Percentiles rank a stretch among this genome's conserved stretches.
Evolutionary conservation across 2,888 invertebrate species (phyloP).

Genomic region (Corythucha ciliata): DNA sequence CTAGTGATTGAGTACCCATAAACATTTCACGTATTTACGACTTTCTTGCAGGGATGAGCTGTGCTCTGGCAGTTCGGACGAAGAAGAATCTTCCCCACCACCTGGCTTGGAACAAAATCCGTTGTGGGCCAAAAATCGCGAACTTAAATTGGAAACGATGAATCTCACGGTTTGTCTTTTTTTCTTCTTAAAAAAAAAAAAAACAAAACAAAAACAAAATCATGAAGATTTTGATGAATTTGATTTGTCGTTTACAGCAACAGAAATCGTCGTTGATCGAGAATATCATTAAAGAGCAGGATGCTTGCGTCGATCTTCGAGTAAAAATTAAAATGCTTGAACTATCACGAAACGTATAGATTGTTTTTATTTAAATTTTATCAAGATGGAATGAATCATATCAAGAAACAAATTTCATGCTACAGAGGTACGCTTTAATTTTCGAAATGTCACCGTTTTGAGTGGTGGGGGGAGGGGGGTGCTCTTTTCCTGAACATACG

Average conservation of each 20-base stretch:
- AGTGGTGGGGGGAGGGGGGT: too few relatives aligned
- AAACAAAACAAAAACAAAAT: not conserved
- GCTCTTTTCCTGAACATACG: too few relatives aligned
- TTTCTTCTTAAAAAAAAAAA: not conserved
- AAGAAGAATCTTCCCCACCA: constrained; percentile 19
- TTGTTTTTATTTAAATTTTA: too few relatives aligned
- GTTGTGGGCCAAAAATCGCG: constrained; percentile 21
- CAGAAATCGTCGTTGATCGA: constrained; percentile 57
- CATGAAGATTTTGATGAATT: not conserved
- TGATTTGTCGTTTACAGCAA: constrained; percentile 41
- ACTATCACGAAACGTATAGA: constrained; percentile 11
- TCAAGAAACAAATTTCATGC: too few relatives aligned
- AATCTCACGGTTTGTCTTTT: not conserved
- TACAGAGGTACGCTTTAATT: too few relatives aligned
- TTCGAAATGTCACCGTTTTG: too few relatives aligned
- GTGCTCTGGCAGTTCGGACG: constrained; percentile 25
- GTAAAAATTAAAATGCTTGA: constrained; percentile 42
- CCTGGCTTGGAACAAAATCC: constrained; percentile 15
- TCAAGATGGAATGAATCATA: too few relatives aligned
- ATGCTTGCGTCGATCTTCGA: constrained; percentile 60
- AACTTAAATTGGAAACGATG: constrained; percentile 14
- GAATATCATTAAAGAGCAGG: constrained; percentile 62
- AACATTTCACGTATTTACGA: too few relatives aligned
- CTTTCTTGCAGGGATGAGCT: too few relatives aligned
- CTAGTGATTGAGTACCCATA: too few relatives aligned